Evolutionary conservation across 1,140 invertebrate genomes (phyloP).

Genomic region (Zeugodacus cucurbitae): DNA sequence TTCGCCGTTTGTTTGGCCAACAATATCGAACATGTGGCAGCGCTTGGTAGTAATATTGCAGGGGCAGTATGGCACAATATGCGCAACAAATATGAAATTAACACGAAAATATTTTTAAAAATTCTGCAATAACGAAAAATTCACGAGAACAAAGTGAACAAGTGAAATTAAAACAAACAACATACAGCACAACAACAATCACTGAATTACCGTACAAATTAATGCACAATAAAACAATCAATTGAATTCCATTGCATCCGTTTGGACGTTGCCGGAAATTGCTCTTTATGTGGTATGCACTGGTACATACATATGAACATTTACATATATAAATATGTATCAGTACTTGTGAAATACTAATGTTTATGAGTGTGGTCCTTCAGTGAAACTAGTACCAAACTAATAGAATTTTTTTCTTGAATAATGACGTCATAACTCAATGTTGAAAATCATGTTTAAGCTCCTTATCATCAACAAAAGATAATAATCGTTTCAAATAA

Average conservation of each 20-base stretch:
- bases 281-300: neutral
- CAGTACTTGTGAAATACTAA: neutral
- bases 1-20: neutral
- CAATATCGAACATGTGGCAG: neutral
- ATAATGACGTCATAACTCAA: too few species aligned
- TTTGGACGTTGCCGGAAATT: neutral
- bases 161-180: neutral
- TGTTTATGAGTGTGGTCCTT: neutral
- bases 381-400: too few species aligned
- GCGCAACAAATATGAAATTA: neutral
- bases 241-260: conserved; percentile 21
- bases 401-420: too few species aligned
- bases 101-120: neutral
- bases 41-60: neutral
- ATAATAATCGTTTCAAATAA: too few species aligned
- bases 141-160: neutral
- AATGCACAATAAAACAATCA: conserved; percentile 26
- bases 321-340: neutral
- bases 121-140: neutral
- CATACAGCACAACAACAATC: neutral
- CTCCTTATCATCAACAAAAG: too few species aligned
- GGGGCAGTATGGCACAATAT: neutral
- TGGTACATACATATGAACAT: neutral
- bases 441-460: too few species aligned
- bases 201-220: conserved; percentile 2